Evolutionary conservation across 2,113 vertebrate genomes (phyloP), one percentile per base, ranked within the genome.

Genomic region (Gallinago undulata): DNA sequence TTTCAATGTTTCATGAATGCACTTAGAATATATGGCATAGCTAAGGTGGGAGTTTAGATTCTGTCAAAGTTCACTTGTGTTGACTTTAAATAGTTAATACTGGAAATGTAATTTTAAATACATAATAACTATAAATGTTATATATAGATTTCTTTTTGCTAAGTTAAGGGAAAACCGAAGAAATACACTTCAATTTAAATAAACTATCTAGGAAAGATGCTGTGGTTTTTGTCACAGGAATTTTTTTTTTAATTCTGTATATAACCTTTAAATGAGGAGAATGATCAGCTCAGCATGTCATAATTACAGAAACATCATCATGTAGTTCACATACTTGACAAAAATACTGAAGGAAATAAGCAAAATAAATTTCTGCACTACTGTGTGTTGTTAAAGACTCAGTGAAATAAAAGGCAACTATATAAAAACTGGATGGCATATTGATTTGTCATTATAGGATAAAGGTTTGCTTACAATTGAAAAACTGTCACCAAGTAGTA

Each of bases 401-500:
- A 92, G 70, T 89, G 92, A 89, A 95, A 73, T 84, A 80, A 95
- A 96, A 93, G 56, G 78, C 23, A 95, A 53, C 15, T 19, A 93
- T 94, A 74, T 64, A 91, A 93, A 89, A 70, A 48, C 69, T 93
- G 53, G 56, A 79, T 50, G 28, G 77, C 60, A 50, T 89, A 91
- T 81, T 97, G 93, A 92, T 89, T 96, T 96, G 97, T 96, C 76
- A 91, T 96, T 93, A 85, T 76, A 84, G 81, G 25, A 35, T 96
- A 96, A 93, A 96, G 48, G 37, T 90, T 97, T 94, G 27, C 62
- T 91, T 89, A 53, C 56, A 82, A 31, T 59, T 97, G 70, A 84
- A 91, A 97, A 90, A 59, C 83, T 84, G 39, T 30, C 51, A 84
- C 39, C 37, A 45, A 91, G 68, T 87, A 93, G 35, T 80, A 56